These are phyloP conservation scores for Trachelus tabidus DNA, from an alignment of 2,888 invertebrate genomes.

Conservation along the genomic window DNA sequence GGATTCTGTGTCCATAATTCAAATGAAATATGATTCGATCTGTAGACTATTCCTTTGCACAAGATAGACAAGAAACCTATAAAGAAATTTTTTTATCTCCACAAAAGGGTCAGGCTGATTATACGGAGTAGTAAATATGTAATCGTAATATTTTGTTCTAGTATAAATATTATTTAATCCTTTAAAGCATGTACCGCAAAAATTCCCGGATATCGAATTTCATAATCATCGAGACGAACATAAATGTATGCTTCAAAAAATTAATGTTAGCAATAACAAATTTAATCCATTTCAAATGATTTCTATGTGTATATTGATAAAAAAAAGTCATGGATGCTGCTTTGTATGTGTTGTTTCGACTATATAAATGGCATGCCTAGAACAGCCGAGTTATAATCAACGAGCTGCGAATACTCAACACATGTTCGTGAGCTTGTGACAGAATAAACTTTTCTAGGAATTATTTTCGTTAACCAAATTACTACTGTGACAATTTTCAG, in stretches of 20 bases:
- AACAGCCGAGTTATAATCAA: background rate
- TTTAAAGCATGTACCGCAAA: no score
- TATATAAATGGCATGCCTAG: background rate
- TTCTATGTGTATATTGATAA: background rate
- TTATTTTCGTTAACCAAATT: background rate
- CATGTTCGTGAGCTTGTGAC: background rate
- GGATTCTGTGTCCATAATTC: background rate
- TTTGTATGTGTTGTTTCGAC: background rate
- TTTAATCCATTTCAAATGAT: background rate
- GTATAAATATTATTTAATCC: no score
- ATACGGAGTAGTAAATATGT: background rate
- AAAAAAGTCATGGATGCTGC: background rate
- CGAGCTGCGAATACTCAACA: background rate
- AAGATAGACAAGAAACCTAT: background rate
- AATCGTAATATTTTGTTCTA: background rate
- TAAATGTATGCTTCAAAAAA: no score
- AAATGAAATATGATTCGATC: background rate
- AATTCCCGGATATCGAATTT: no score
- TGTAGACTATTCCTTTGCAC: background rate
- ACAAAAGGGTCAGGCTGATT: background rate
- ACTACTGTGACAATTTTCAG: background rate
- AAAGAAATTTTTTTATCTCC: background rate
- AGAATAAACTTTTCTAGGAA: background rate
- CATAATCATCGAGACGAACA: no score
- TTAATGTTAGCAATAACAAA: background rate